A percentile compares a stretch with the other conserved stretches of the same genome.
Conservation (phyloP, 2,113 vertebrate genomes). For the Dasyprocta punctata region DNA sequence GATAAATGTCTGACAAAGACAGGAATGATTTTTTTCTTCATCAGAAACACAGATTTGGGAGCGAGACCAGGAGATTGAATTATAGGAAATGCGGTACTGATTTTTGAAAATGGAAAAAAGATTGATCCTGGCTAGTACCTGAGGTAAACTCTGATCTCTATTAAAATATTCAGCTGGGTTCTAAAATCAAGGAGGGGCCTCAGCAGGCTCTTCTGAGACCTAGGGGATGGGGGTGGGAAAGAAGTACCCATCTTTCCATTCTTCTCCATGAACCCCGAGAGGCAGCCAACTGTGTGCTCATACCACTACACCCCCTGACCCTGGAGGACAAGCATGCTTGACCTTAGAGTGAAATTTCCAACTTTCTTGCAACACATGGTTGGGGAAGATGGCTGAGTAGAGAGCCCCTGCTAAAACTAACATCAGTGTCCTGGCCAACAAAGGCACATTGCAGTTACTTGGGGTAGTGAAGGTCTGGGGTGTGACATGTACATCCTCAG, state of each 20-base stretch:
- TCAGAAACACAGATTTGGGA: conserved; percentile 50
- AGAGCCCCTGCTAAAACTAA: neutral
- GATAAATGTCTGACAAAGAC: conserved; percentile 73
- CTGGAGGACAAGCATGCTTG: neutral
- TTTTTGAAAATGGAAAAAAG: conserved; percentile 68
- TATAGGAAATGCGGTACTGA: conserved; percentile 67
- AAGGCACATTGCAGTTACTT: neutral
- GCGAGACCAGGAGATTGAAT: conserved; percentile 41
- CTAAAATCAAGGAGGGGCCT: neutral
- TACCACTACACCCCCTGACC: no score
- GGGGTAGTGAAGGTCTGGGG: accelerated
- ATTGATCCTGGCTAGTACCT: conserved; percentile 56
- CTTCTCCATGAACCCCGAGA: neutral
- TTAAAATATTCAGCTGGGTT: conserved; percentile 56
- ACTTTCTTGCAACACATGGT: neutral
- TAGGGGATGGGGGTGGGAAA: neutral
- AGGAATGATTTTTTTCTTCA: conserved; percentile 48
- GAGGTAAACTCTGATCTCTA: conserved; percentile 38
- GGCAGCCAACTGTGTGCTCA: neutral
- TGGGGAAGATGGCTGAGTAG: neutral
- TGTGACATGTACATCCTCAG: neutral
- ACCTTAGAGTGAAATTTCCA: neutral
- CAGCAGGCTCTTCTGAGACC: neutral
- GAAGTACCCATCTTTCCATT: neutral
- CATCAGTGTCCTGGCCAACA: neutral